A percentile compares a stretch with the other conserved stretches of the same genome.
Evolutionary conservation across 2,113 vertebrate species (phyloP).

Genomic region (Erythrolamprus reginae): DNA sequence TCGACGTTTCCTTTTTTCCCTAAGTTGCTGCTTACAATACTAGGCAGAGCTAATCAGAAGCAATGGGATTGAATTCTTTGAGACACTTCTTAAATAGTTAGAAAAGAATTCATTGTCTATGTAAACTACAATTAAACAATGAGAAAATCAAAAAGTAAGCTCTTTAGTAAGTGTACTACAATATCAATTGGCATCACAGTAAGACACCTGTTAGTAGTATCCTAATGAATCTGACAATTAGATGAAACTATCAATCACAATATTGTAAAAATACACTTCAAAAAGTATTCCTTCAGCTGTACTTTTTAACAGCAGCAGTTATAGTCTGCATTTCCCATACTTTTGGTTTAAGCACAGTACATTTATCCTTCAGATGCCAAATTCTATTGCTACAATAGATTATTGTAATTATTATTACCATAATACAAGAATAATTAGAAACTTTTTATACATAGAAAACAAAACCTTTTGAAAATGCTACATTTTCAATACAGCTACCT

Average conservation of each 20-base stretch:
- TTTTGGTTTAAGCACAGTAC: not conserved
- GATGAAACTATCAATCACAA: not conserved
- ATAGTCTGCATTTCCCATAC: not conserved
- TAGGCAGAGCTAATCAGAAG: not conserved
- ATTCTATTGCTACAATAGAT: not conserved
- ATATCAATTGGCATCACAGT: not conserved
- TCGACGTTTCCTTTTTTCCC: not conserved
- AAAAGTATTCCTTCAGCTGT: not conserved
- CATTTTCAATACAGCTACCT: not conserved
- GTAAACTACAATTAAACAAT: not conserved
- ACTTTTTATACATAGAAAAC: not conserved
- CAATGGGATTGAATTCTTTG: not conserved
- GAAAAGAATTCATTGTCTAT: not conserved
- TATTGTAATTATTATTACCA: not conserved
- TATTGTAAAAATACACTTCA: not conserved
- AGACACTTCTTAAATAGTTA: not conserved
- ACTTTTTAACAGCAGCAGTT: not conserved
- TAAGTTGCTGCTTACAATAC: not conserved
- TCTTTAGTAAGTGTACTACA: not conserved
- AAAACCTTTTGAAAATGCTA: not conserved
- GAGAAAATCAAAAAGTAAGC: not conserved
- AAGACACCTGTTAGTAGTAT: not conserved
- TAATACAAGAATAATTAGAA: not conserved
- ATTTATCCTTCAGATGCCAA: not conserved
- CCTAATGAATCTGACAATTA: not conserved